Evolutionary conservation across 2,888 invertebrate species (phyloP), one percentile per base, ranked within the genome.

Genomic region (Cetonia aurata): DNA sequence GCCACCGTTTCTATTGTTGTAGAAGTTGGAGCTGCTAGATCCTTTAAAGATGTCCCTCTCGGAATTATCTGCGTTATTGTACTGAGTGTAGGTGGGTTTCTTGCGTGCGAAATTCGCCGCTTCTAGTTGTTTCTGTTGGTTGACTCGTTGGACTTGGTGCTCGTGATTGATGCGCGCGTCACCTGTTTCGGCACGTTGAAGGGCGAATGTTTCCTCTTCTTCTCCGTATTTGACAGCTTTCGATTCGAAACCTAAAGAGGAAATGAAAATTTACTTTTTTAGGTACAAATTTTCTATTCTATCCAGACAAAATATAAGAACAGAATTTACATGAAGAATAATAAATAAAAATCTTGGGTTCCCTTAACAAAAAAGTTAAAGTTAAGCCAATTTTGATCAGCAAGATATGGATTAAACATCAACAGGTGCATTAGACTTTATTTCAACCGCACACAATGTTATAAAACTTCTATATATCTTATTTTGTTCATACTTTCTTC

Each of bases 11-110:
- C 87, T 85, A 79, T 89, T 89, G 77, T 91, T 91, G 84, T 91
- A 93, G 86, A 92, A 93, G 83, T 93, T 92, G 0, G 92, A 92
- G 71, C 92, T 92, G 81, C 92, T 92, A 25, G 92, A 91, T 52
- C 90, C 89, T 76, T 90, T 89, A 71, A 92, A 89, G 70, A 89
- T 87, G 77, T 92, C 92, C 70, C 89, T 77, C 33, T 85, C 83
- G 70, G 77, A 77, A 71, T 81, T 78, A 56, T 78, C 72, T 50
- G 69, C 73, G 71, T 83, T 83, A 73, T 79, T 80, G 74, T 76
- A 77, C 73, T 79, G 79, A n/a, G n/a, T n/a, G 72, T 81, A 80
- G 42, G 71, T 73, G 6, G 71, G 71, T 62, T 74, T 77, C 62
- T 73, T 72, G 19, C 66, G 60, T n/a, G 59, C 71, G 12, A 71